Conservation (phyloP, 92 coral and sea anemone genomes). For the Palythoa grandis region DNA sequence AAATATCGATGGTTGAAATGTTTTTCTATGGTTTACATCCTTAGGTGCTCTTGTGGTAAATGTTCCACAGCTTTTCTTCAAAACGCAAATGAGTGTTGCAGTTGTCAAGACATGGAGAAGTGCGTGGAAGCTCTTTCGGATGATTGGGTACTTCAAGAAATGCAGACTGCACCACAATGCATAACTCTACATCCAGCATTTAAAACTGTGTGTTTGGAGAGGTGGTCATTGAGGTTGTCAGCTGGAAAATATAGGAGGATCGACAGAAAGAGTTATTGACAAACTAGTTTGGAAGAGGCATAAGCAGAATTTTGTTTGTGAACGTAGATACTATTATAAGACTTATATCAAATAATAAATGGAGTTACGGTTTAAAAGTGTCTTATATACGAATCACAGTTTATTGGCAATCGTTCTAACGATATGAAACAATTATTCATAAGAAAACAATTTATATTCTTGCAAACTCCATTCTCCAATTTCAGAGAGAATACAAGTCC, state of each 20-base stretch:
- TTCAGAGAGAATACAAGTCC: neutral
- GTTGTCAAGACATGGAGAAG: slow-evolving; percentile 54
- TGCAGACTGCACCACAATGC: slow-evolving; percentile 34
- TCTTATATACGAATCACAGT: no score
- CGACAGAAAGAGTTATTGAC: slow-evolving; percentile 32
- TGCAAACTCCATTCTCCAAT: neutral
- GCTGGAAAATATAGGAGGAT: slow-evolving; percentile 51
- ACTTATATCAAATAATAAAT: no score
- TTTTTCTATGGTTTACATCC: neutral
- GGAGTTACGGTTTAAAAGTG: neutral
- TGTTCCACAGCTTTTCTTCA: slow-evolving; percentile 31
- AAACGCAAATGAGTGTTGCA: slow-evolving; percentile 50
- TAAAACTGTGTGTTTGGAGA: slow-evolving; percentile 30
- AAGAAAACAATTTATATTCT: neutral
- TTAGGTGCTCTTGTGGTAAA: neutral
- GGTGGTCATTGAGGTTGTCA: slow-evolving; percentile 50
- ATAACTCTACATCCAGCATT: slow-evolving; percentile 52
- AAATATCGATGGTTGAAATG: no score
- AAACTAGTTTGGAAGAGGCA: slow-evolving; percentile 23
- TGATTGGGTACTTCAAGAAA: slow-evolving; percentile 47
- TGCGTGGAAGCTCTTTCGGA: slow-evolving; percentile 37
- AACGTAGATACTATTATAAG: neutral
- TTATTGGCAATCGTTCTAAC: neutral
- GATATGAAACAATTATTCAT: neutral
- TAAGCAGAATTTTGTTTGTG: neutral